Evolutionary conservation across 2,888 invertebrate genomes (phyloP), one percentile per base, ranked within the genome.

Genomic region (Sinhomidia bicolor): DNA sequence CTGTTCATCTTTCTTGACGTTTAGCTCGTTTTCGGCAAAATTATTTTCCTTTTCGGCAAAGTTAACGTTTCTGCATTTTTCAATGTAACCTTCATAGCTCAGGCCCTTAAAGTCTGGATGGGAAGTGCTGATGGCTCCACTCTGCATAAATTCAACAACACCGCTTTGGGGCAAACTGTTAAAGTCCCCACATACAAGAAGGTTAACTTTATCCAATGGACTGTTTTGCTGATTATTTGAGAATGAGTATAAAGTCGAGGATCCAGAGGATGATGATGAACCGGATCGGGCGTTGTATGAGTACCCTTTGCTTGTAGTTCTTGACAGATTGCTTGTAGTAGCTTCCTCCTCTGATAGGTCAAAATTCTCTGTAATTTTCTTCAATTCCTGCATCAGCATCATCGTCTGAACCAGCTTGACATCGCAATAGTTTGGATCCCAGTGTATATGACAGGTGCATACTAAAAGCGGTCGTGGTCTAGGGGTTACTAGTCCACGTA

Each of bases 391-490:
- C 94, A 98, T 97, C 92, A 99, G 94, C 99, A 99, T 99, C 97
- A 99, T 99, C 47, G 99, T 98, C 94, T 99, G 99, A 91, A 99
- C 99, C 71, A 99, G 95, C 94, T 99, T 99, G 74, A 99, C 99
- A 94, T 99, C 99, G 94, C 99, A 99, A 94, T 97, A 99, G 94
- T 99, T 99, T 0, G 99, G 99, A 95, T 99, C 99, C 99, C 99
- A 99, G 94, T 99, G 99, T 93, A 99, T 98, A 94, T 99, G 99
- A 47, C 99, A 99, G 41, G 99, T 99, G 94, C 99, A 99, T 80
- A 99, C 98, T 89, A 99, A 95, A 90, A 99, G 95, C 23, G 98
- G 97, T 93, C 98, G 97, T 92, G 96, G 96, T 92, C 89, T 88
- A 6, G 88, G 44, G 14, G 90, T 89, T 2, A 84, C 76, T 36